Base-by-base conservation (phyloP, 1,140 invertebrate species). In the Drosophila serrata region DNA sequence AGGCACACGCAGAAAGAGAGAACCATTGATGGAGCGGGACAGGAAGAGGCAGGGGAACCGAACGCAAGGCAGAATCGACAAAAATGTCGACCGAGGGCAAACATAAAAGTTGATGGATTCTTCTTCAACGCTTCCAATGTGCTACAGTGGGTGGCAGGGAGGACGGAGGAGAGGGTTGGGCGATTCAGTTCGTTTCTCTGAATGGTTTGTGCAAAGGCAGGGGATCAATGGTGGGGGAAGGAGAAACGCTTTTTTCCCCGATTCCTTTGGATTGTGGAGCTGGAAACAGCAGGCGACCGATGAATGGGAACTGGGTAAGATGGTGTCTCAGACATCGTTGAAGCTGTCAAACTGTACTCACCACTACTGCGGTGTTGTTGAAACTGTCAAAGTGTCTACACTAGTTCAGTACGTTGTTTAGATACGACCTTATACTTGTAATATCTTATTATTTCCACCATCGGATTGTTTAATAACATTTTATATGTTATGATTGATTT, bases 71-170 rank as follows among this genome's bases (percentile, higher is more conserved):
- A 75, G 70, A 88, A 91, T 77, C 82, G 78, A 85, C 75, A 81
- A 88, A 81, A 91, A 88, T 81, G 86, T 90, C 85, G 78, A 90
- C 74, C 55, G 75, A 69, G 75, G 81, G 85, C 70, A 79, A 79
- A 82, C 84, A 91, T 91, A 88, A 91, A 91, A 91, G 88, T 91
- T 91, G 88, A 91, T 91, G 88, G 88, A 91, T 91, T 91, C 84
- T 85, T 84, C 80, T 91, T 91, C 87, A 88, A 88, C 78, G 79
- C 72, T 59, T 73, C 40, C 75, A 82, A 56, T 62, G 73, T 72
- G 72, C 40, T 27, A 12, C 31, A 31, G 19, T 19, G 48, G 33
- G 29, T 42, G 39, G 29, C 3, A 11, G 29, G 13, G 15, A 46
- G 40, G 6, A 1, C 12, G 29, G 17, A 9, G 45, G 60, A 53